Conservation (phyloP, 2,888 invertebrate genomes). For the Alloscopus bannaensis region DNA sequence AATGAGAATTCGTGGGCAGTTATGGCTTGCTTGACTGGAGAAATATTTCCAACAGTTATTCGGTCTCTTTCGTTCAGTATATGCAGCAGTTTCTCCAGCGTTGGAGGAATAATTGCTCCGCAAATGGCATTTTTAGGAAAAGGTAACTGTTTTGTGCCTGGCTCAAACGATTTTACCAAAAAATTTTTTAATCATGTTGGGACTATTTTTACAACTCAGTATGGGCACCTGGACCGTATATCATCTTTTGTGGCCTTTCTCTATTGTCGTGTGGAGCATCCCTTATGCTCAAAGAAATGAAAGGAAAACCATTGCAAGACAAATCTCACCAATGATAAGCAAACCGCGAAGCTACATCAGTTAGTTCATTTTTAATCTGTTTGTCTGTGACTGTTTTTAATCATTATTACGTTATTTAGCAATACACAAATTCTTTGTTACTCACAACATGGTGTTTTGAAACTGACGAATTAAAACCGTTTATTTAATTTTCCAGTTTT, state of each 20-base stretch:
- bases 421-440: too few relatives aligned
- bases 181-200: neutral
- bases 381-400: too few relatives aligned
- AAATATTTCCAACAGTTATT: constrained; percentile 69
- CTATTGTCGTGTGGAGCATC: constrained; percentile 45
- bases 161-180: too few relatives aligned
- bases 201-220: constrained; percentile 41
- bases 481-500: too few relatives aligned
- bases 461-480: too few relatives aligned
- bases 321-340: neutral
- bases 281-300: constrained; percentile 63
- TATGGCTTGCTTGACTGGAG: constrained; percentile 69
- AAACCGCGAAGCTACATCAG: too few relatives aligned
- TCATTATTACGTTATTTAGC: too few relatives aligned
- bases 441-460: too few relatives aligned
- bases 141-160: too few relatives aligned
- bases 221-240: constrained; percentile 63
- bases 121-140: constrained; percentile 67
- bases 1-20: constrained; percentile 68
- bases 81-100: constrained; percentile 61
- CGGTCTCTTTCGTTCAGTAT: constrained; percentile 66
- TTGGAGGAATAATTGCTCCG: constrained; percentile 69
- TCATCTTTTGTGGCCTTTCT: constrained; percentile 64
- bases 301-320: constrained; percentile 66
- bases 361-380: too few relatives aligned